Conservation (phyloP, 2,888 invertebrate species). For the Xylota sylvarum region DNA sequence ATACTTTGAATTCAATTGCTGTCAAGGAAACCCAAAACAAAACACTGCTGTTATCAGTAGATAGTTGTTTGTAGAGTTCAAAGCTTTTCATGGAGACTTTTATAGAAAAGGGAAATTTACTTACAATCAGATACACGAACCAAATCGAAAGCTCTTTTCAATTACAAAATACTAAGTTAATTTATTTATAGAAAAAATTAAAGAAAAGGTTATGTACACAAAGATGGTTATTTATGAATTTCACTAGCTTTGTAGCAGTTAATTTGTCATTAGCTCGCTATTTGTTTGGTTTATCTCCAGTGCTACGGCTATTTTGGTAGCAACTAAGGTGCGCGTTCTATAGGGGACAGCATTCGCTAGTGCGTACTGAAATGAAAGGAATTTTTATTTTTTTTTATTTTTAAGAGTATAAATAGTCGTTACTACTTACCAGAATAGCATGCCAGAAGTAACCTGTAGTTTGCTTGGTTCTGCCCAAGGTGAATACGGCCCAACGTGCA, state of each 20-base stretch:
- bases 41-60: not conserved
- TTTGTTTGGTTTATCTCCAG: conserved; percentile 63
- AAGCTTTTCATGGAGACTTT: conserved; percentile 11
- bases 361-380: conserved; percentile 39
- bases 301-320: conserved; percentile 29
- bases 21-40: not conserved
- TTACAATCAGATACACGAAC: conserved; percentile 29
- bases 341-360: conserved; percentile 42
- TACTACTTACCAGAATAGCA: conserved; percentile 89
- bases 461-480: conserved; percentile 91
- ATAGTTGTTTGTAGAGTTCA: not conserved
- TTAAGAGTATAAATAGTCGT: not conserved
- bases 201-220: conserved; percentile 16
- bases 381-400: not conserved
- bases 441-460: conserved; percentile 96
- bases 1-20: not conserved
- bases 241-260: not conserved
- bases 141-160: conserved; percentile 7
- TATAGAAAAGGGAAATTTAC: not conserved
- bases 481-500: conserved; percentile 90
- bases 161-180: conserved; percentile 21
- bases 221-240: conserved; percentile 2
- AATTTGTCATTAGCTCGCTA: conserved; percentile 54
- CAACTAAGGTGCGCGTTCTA: conserved; percentile 25
- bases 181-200: conserved; percentile 18